phyloP scores from a whole-genome alignment of 2,797 vertebrate genomes.

The Scleropages formosus region DNA sequence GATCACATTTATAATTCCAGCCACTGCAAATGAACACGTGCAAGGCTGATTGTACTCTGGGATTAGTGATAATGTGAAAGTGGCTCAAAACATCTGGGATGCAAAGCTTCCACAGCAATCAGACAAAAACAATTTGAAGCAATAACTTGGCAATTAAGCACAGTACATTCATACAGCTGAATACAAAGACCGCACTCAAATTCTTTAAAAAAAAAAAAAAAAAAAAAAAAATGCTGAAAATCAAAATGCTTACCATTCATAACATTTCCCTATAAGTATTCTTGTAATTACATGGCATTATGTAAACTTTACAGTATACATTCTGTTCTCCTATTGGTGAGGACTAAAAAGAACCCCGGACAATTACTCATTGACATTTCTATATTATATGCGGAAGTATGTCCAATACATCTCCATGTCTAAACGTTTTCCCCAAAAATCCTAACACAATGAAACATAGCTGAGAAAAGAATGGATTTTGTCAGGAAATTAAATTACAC shows the following conservation, averaged over 20 bases:
- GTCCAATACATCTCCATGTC: not conserved
- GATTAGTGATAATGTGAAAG: too few species aligned
- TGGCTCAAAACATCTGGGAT: too few species aligned
- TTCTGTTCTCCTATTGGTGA: constrained; percentile 1
- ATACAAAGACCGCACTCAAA: constrained; percentile 5
- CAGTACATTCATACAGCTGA: constrained; percentile 1
- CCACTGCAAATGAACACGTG: too few species aligned
- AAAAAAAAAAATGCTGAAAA: constrained; percentile 2
- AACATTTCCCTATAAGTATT: not conserved
- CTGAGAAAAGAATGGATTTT: not conserved
- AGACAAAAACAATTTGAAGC: too few species aligned
- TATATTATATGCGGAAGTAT: not conserved
- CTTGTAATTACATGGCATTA: not conserved
- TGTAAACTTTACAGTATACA: constrained; percentile 7
- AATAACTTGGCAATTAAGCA: not conserved
- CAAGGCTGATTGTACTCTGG: too few species aligned
- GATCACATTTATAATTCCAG: too few species aligned
- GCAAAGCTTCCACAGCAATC: too few species aligned
- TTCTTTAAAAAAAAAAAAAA: not conserved
- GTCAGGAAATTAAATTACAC: not conserved
- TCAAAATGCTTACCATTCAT: not conserved
- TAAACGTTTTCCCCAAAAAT: not conserved
- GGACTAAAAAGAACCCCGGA: constrained; percentile 14
- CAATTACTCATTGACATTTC: not conserved
- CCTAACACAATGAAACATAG: too few species aligned